Conservation (phyloP, 2,888 invertebrate species). For the Sesia bembeciformis region DNA sequence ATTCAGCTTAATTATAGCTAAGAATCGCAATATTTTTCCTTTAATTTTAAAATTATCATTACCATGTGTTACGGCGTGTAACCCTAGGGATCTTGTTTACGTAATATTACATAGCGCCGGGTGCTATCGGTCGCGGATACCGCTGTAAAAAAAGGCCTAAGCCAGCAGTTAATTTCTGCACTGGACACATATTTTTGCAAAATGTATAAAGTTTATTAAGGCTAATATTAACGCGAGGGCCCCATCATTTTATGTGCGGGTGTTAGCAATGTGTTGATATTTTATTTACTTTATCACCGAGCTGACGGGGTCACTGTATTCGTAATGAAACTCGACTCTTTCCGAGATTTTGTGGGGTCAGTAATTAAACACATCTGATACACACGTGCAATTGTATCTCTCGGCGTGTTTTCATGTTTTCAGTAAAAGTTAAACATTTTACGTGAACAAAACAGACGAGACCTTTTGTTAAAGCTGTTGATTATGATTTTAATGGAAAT, state of each 20-base stretch:
- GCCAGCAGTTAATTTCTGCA: slow-evolving; percentile 52
- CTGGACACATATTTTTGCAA: slow-evolving; percentile 43
- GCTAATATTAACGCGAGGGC: slow-evolving; percentile 51
- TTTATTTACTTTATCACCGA: slow-evolving; percentile 60
- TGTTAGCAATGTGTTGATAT: slow-evolving; percentile 60
- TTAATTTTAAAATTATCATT: slow-evolving; percentile 51
- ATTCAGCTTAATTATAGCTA: slow-evolving; percentile 34
- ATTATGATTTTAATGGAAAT: too few species aligned
- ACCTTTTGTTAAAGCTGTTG: too few species aligned
- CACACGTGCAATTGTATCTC: slow-evolving; percentile 49
- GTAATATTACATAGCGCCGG: slow-evolving; percentile 37
- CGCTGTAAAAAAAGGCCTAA: slow-evolving; percentile 44
- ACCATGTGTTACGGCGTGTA: slow-evolving; percentile 46
- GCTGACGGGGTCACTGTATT: slow-evolving; percentile 39
- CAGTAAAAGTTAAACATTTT: slow-evolving; percentile 27
- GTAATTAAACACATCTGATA: slow-evolving; percentile 70
- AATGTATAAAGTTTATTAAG: slow-evolving; percentile 56
- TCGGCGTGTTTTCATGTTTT: slow-evolving; percentile 40
- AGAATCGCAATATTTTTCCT: slow-evolving; percentile 37
- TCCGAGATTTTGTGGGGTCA: slow-evolving; percentile 58
- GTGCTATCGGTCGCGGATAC: slow-evolving; percentile 10
- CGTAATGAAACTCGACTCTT: slow-evolving; percentile 59
- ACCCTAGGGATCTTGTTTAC: slow-evolving; percentile 44
- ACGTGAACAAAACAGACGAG: slow-evolving; percentile 6
- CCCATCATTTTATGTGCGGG: slow-evolving; percentile 45